These are phyloP conservation scores for Peromyscus aztecus DNA, from an alignment of 2,797 vertebrate species.

Conservation along the genomic window DNA sequence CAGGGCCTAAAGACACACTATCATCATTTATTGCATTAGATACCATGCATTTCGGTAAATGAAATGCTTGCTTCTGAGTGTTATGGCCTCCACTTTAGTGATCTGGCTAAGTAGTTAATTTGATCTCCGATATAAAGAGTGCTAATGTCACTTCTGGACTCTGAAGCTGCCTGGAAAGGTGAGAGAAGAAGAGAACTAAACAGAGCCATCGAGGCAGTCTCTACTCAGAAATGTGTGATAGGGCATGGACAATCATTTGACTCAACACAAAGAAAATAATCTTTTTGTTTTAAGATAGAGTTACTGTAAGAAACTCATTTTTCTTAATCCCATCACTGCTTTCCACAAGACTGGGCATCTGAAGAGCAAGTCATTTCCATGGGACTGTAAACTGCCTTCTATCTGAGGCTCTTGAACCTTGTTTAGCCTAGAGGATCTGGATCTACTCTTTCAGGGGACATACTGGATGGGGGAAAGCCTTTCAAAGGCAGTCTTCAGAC, in stretches of 20 bases:
- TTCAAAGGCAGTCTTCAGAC: neutral
- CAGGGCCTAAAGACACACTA: slow-evolving; percentile 84
- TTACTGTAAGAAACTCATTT: neutral
- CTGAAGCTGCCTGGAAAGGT: slow-evolving; percentile 66
- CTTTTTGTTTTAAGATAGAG: slow-evolving; percentile 20
- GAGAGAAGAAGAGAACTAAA: slow-evolving; percentile 28
- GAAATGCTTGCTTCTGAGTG: slow-evolving; percentile 85
- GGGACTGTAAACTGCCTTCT: slow-evolving; percentile 38
- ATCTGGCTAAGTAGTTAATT: slow-evolving; percentile 85
- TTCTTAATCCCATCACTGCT: neutral
- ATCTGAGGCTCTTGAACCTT: neutral
- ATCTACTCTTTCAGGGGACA: neutral
- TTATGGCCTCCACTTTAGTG: slow-evolving; percentile 81
- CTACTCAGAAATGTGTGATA: neutral
- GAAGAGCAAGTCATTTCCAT: slow-evolving; percentile 28
- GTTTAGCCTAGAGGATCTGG: neutral
- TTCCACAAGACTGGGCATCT: neutral
- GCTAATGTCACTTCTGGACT: slow-evolving; percentile 80
- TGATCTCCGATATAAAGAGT: slow-evolving; percentile 78
- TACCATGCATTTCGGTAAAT: slow-evolving; percentile 80
- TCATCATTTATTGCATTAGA: slow-evolving; percentile 84
- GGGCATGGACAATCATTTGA: neutral
- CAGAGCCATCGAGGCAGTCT: slow-evolving; percentile 4
- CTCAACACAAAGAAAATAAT: slow-evolving; percentile 45
- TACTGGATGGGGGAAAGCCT: neutral